Percentiles rank a stretch among this genome's conserved stretches.
Conservation (phyloP, 2,113 vertebrate species). For the Ammospiza caudacuta region DNA sequence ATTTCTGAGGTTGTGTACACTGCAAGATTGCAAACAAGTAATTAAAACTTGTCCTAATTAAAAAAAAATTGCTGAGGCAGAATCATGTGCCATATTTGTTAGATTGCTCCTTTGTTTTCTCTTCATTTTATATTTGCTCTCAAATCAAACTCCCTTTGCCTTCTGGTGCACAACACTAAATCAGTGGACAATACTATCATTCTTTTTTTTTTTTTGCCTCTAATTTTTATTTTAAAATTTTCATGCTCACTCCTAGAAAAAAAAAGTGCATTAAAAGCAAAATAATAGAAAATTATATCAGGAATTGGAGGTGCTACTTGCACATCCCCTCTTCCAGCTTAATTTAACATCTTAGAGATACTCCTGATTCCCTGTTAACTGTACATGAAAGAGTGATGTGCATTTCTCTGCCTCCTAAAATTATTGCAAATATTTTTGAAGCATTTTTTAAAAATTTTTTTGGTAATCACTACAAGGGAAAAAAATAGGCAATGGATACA, state of each 20-base stretch:
- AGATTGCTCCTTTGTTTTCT: background rate
- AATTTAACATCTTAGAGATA: slow-evolving; percentile 36
- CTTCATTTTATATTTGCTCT: background rate
- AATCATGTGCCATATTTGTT: background rate
- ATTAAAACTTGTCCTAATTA: background rate
- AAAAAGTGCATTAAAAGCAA: background rate
- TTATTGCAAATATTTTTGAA: slow-evolving; percentile 50
- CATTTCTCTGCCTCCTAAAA: background rate
- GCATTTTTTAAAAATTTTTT: background rate
- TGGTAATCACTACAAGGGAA: background rate
- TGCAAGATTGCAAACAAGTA: background rate
- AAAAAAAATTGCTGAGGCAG: background rate
- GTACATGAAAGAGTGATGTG: background rate
- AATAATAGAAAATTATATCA: slow-evolving; percentile 7
- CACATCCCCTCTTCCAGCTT: slow-evolving; percentile 3
- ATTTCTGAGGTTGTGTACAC: background rate
- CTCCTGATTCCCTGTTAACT: background rate
- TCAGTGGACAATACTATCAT: background rate
- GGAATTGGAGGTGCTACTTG: background rate
- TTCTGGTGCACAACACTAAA: background rate
- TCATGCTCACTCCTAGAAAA: background rate
- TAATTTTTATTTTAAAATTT: background rate
- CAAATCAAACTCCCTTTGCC: background rate
- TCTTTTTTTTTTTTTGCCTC: background rate
- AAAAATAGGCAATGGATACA: background rate